Evolutionary conservation across 1,140 invertebrate species (phyloP), one percentile per base, ranked within the genome.

Genomic region (Drosophila murphyi): DNA sequence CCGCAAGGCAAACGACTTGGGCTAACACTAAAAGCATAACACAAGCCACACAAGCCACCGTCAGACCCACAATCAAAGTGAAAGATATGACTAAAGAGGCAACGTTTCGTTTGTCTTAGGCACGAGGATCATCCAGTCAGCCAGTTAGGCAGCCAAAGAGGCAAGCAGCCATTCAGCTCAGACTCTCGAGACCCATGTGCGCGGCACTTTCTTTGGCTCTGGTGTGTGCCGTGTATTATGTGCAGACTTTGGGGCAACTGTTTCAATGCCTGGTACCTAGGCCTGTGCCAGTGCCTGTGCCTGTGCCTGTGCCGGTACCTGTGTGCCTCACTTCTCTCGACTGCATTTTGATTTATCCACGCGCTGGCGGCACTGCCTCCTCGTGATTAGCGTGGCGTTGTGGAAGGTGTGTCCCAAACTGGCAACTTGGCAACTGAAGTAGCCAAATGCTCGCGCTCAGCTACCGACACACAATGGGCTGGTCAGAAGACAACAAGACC

Each of bases 341-440:
- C 71, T 83, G 80, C 81, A 81, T 89, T 89, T 89, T 89, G 85
- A 89, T 89, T 89, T 89, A 89, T 89, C 85, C 85, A 89, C 86
- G 80, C 85, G 85, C 85, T 83, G 64, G 47, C 62, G 82, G 61
- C 64, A 64, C 37, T 52, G 62, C 20, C 50, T 57, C 52, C 72
- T 83, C 80, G 80, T 87, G 83, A 87, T 87, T 87, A 87, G 83
- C 83, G 83, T 87, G 83, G 83, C 83, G 83, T 87, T 87, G 70
- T 48, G 45, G 85, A 71, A 89, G 85, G 85, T 89, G 85, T 89
- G 85, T 83, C 85, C 85, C 80, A 87, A 89, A 80, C 83, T 88
- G 83, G 80, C 80, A 82, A 65, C 77, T 65, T 69, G 76, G 79
- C 82, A 82, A 73, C 85, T 89, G 85, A 89, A 80, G 85, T 89